phyloP scores from a whole-genome alignment of 2,797 vertebrate genomes.

The Bothrops alternatus region DNA sequence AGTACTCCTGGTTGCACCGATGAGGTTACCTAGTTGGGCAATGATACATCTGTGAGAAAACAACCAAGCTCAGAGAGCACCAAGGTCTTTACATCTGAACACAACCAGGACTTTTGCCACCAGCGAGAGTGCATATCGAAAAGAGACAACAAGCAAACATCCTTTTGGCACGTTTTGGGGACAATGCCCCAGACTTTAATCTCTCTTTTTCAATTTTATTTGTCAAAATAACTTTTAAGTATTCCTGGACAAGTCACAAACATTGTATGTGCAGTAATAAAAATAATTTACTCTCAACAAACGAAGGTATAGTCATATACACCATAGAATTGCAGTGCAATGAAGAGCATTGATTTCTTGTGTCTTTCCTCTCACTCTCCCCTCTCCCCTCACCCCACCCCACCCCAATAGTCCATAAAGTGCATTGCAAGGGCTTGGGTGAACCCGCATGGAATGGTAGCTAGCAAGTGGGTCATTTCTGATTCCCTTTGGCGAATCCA shows the following conservation, averaged over 20 bases:
- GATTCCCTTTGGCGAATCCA: constrained; percentile 15
- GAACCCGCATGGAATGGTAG: constrained; percentile 22
- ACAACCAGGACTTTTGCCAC: background rate
- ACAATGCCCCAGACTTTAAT: constrained; percentile 48
- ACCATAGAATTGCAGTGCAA: constrained; percentile 87
- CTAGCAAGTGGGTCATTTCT: constrained; percentile 20
- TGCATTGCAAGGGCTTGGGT: constrained; percentile 61
- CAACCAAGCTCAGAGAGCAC: background rate
- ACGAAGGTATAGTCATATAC: constrained; percentile 80
- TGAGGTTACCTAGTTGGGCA: background rate
- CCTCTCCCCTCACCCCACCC: background rate
- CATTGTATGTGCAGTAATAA: constrained; percentile 86
- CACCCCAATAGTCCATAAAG: constrained; percentile 62
- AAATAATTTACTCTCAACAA: constrained; percentile 88
- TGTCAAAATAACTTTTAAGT: constrained; percentile 24
- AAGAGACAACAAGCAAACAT: constrained; percentile 30
- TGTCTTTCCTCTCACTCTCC: background rate
- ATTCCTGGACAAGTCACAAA: constrained; percentile 61
- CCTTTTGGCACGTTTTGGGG: constrained; percentile 53
- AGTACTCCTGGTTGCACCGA: background rate
- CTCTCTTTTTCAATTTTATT: constrained; percentile 42
- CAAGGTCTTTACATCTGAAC: background rate
- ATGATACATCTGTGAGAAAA: background rate
- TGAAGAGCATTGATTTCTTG: constrained; percentile 72
- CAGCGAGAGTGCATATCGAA: background rate